Evolutionary conservation across 92 coral and sea anemone species (phyloP), one percentile per base, ranked within the genome.

Genomic region (Palythoa grandis): DNA sequence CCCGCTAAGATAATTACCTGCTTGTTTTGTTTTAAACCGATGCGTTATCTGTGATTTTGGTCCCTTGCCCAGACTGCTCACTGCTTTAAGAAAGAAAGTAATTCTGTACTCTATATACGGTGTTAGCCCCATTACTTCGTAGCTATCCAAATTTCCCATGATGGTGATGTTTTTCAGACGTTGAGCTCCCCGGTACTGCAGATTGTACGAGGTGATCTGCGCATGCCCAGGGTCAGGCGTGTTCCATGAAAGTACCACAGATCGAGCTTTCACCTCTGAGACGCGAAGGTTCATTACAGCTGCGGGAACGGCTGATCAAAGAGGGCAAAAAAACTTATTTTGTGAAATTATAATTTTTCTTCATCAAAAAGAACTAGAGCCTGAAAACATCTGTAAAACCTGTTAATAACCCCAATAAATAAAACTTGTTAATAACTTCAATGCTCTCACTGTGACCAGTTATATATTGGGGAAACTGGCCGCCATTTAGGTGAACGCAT

Each of bases 141-240:
- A 29, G 6, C 12, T 17, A 4, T 72, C 22, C 15, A 40, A 7
- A 72, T 16, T 72, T 15, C 4, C 25, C 5, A 4, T 72, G n/a
- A 72, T 3, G 53, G 4, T 72, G 22, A 40, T 4, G 60, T 2
- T 54, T 65, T 19, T n/a, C 9, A 4, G 2, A 71, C 9, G 0
- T 2, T 1, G 1, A 71, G 7, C 7, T 6, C 19, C 23, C 2
- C 2, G 1, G 22, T 23, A 68, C 15, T 16, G 47, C 14, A 72
- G n/a, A 7, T 43, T 72, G 56, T 72, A 72, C 23, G 77, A 72
- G 24, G 24, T 72, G 29, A 72, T 72, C 77, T 37, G 77, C 53
- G 56, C 56, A 16, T 72, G 56, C 0, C 77, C 77, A 15, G 77
- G 54, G 6, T 72, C 56, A 29, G 77, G 53, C 16, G 25, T 19